Evolutionary conservation across 2,113 vertebrate species (phyloP).

Genomic region (Macquaria ambigua): DNA sequence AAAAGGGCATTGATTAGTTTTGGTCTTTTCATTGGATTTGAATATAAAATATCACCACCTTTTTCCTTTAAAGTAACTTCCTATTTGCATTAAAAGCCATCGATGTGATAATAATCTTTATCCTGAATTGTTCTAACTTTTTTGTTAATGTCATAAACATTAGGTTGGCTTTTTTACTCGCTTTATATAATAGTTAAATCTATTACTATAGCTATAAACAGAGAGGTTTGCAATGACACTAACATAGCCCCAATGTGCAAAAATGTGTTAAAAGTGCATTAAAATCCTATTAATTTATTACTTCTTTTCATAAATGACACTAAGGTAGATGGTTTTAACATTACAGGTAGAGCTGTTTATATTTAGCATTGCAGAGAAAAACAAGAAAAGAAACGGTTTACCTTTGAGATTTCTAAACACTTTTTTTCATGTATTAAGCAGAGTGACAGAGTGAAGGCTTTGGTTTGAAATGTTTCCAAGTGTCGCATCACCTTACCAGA

Average conservation of each 20-base stretch:
- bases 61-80: background rate
- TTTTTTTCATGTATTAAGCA: slow-evolving; percentile 3
- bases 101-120: background rate
- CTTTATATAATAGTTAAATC: background rate
- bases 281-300: background rate
- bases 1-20: too few relatives aligned
- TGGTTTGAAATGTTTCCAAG: slow-evolving; percentile 53
- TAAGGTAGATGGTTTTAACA: background rate
- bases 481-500: slow-evolving; percentile 54
- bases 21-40: background rate
- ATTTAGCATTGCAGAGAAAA: slow-evolving; percentile 17
- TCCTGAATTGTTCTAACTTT: background rate
- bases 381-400: slow-evolving; percentile 6
- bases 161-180: background rate
- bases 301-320: background rate
- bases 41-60: background rate
- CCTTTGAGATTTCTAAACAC: slow-evolving; percentile 5
- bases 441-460: slow-evolving; percentile 36
- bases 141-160: background rate
- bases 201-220: background rate
- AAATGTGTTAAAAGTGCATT: background rate
- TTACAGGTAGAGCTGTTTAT: slow-evolving; percentile 8
- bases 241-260: background rate
- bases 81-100: background rate
- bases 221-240: background rate